A percentile compares a stretch with the other conserved stretches of the same genome.
Conservation (phyloP, 2,797 vertebrate genomes). For the Pseudomugil gertrudae region DNA sequence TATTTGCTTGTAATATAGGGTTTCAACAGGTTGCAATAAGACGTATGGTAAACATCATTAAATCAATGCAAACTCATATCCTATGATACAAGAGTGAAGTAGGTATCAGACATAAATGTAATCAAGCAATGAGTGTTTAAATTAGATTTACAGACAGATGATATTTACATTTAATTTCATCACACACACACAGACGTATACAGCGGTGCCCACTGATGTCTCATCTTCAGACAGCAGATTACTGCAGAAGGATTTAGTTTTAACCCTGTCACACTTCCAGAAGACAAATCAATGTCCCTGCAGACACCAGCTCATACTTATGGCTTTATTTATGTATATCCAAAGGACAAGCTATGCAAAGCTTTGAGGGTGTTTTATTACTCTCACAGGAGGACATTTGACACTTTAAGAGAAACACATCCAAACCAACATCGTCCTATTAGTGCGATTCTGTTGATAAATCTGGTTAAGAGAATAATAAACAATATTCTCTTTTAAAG, state of each 20-base stretch:
- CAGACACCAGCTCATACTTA: slow-evolving; percentile 64
- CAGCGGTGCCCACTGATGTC: slow-evolving; percentile 49
- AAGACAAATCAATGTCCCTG: slow-evolving; percentile 76
- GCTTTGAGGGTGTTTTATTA: slow-evolving; percentile 39
- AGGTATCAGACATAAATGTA: slow-evolving; percentile 30
- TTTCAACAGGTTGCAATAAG: slow-evolving; percentile 24
- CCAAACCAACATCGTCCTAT: slow-evolving; percentile 13
- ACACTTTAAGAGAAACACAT: slow-evolving; percentile 39
- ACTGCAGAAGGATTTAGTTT: slow-evolving; percentile 74
- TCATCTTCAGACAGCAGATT: slow-evolving; percentile 77
- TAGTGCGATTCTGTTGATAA: slow-evolving; percentile 21
- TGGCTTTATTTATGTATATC: slow-evolving; percentile 77
- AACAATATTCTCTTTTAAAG: neutral
- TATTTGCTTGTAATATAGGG: neutral
- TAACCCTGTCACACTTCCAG: slow-evolving; percentile 73
- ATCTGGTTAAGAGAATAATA: neutral
- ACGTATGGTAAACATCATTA: slow-evolving; percentile 20
- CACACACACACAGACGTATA: slow-evolving; percentile 24
- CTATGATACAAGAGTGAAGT: slow-evolving; percentile 10
- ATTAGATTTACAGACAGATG: slow-evolving; percentile 38
- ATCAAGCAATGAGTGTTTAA: slow-evolving; percentile 41
- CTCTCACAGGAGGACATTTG: slow-evolving; percentile 41
- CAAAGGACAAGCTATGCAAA: slow-evolving; percentile 50
- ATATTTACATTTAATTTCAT: slow-evolving; percentile 67
- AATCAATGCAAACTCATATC: neutral